Percentiles rank a stretch among this genome's conserved stretches.
Conservation (phyloP, 2,888 invertebrate species). For the Euspilapteryx auroguttella region DNA sequence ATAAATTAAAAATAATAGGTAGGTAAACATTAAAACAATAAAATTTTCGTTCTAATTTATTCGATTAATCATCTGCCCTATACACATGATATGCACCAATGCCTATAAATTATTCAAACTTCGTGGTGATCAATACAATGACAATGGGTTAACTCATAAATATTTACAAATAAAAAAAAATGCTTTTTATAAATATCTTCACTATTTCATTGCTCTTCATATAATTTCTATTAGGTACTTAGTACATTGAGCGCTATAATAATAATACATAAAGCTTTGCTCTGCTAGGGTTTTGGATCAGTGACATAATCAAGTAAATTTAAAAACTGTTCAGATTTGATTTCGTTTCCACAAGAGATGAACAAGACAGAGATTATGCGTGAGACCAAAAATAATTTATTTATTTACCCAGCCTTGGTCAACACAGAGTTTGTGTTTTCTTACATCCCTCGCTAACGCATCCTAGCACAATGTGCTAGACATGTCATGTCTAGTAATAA, state of each 20-base stretch:
- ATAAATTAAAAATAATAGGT: no score
- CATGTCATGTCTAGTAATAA: no score
- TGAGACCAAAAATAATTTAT: not conserved
- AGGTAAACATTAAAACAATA: no score
- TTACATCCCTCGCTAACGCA: no score
- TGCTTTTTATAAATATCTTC: not conserved
- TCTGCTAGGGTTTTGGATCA: no score
- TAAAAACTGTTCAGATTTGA: no score
- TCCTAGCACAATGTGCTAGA: no score
- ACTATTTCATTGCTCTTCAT: not conserved
- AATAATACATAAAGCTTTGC: not conserved
- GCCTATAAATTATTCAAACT: slow-evolving; percentile 57
- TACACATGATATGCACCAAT: slow-evolving; percentile 63
- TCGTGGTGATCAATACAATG: slow-evolving; percentile 31
- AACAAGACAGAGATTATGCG: no score
- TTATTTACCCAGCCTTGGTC: no score
- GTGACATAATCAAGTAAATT: no score
- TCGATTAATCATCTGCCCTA: slow-evolving; percentile 59
- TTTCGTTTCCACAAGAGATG: no score
- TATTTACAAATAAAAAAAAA: slow-evolving; percentile 20
- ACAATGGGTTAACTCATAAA: slow-evolving; percentile 39
- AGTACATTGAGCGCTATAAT: not conserved
- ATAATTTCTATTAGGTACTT: not conserved
- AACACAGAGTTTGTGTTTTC: no score
- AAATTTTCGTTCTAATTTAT: slow-evolving; percentile 57